Percentiles rank a stretch among this genome's conserved stretches.
Evolutionary conservation across 2,888 invertebrate genomes (phyloP).

Genomic region (Acleris holmiana): DNA sequence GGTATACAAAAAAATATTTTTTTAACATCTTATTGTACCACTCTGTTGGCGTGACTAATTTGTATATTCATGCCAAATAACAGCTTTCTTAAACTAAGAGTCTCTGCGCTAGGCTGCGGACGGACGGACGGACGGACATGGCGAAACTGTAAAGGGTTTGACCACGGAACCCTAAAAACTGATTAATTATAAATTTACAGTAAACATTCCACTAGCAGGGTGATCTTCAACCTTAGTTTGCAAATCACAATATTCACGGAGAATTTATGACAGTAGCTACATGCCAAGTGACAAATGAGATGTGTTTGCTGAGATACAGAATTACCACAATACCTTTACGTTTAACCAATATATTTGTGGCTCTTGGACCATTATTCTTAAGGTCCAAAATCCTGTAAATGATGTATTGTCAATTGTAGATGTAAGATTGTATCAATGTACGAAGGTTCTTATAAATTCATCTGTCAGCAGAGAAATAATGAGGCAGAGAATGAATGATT

Average conservation of each 20-base stretch:
- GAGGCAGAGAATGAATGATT: conserved; percentile 57
- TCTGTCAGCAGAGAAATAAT: conserved; percentile 64
- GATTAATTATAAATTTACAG: too few relatives aligned
- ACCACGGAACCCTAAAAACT: too few relatives aligned
- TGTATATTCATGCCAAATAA: too few relatives aligned
- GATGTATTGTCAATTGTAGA: not conserved
- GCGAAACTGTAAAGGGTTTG: too few relatives aligned
- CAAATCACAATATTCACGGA: conserved; percentile 18
- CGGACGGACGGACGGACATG: too few relatives aligned
- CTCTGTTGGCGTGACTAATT: too few relatives aligned
- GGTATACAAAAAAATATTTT: too few relatives aligned
- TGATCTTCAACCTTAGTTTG: not conserved
- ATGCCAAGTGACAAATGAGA: conserved; percentile 52
- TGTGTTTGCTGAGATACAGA: conserved; percentile 40
- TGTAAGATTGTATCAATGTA: conserved; percentile 23
- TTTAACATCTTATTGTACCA: too few relatives aligned
- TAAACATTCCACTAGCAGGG: not conserved
- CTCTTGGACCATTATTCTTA: not conserved
- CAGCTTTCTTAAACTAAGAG: too few relatives aligned
- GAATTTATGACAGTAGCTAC: conserved; percentile 28
- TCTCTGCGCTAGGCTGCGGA: too few relatives aligned
- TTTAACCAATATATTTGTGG: not conserved
- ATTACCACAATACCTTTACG: conserved; percentile 2
- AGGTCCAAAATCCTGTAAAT: not conserved
- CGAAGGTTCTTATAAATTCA: conserved; percentile 59